These are phyloP conservation scores for Nymphalis polychloros DNA, from an alignment of 2,888 invertebrate genomes.

Conservation along the genomic window DNA sequence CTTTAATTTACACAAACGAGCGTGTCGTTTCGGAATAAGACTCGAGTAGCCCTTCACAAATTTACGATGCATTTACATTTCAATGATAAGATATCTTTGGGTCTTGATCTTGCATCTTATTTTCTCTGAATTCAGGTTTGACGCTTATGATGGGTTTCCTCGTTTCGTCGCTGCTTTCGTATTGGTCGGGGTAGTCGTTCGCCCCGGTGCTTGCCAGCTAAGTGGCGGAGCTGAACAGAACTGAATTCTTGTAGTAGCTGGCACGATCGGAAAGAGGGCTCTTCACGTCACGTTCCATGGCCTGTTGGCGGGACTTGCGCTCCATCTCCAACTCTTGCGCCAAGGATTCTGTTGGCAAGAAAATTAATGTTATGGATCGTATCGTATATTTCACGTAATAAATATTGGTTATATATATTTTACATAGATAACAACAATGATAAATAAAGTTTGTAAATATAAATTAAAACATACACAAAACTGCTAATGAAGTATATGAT, in stretches of 20 bases:
- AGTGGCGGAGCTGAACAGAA: constrained; percentile 94
- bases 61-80: constrained; percentile 8
- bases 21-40: constrained; percentile 43
- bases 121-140: constrained; percentile 80
- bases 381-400: too few species aligned
- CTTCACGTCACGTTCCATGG: constrained; percentile 91
- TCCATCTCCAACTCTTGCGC: constrained; percentile 94
- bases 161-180: constrained; percentile 64
- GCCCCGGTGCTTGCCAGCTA: constrained; percentile 78
- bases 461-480: too few species aligned
- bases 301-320: constrained; percentile 90
- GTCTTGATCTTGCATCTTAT: constrained; percentile 47
- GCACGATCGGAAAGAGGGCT: constrained; percentile 91
- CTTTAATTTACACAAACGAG: constrained; percentile 45
- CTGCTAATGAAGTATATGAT: too few species aligned
- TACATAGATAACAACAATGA: too few species aligned
- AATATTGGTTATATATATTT: too few species aligned
- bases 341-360: constrained; percentile 87
- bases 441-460: too few species aligned
- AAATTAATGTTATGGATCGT: constrained; percentile 26
- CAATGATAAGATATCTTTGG: constrained; percentile 11
- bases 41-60: constrained; percentile 27
- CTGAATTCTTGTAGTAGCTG: constrained; percentile 94
- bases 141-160: constrained; percentile 80
- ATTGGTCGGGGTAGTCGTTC: constrained; percentile 66